Conservation (phyloP, 2,113 vertebrate genomes). For the Myanophis thanlyinensis region DNA sequence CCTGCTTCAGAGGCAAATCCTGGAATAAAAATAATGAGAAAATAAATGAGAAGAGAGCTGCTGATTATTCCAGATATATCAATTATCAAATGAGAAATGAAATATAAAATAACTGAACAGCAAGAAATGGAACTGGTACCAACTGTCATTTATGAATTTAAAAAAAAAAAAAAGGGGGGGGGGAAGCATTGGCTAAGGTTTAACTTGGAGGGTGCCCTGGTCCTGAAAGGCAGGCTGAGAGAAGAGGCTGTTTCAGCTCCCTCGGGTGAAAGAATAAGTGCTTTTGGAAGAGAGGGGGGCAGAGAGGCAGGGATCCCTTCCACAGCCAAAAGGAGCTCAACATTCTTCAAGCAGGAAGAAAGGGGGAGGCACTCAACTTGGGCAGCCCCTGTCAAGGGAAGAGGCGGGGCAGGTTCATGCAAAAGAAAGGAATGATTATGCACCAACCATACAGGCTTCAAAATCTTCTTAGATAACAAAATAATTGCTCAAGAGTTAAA, state of each 20-base stretch:
- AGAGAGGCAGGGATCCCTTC: not conserved
- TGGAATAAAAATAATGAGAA: slow-evolving; percentile 97
- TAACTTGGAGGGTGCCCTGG: not conserved
- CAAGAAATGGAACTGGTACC: slow-evolving; percentile 81
- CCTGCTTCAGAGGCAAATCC: slow-evolving; percentile 99
- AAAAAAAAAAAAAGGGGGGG: too few species aligned
- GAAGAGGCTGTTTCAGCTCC: slow-evolving; percentile 16
- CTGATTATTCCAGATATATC: slow-evolving; percentile 86
- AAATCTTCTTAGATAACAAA: not conserved
- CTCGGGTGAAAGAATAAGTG: not conserved
- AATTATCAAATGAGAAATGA: slow-evolving; percentile 81
- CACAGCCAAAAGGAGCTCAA: not conserved
- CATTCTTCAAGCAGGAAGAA: not conserved
- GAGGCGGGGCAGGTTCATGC: not conserved
- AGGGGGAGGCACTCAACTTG: too few species aligned
- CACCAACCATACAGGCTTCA: not conserved
- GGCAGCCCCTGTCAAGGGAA: not conserved
- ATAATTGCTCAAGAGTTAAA: not conserved
- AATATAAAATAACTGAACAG: slow-evolving; percentile 72
- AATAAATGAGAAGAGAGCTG: slow-evolving; percentile 98
- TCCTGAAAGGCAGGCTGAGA: not conserved
- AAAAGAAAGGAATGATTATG: not conserved
- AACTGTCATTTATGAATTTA: slow-evolving; percentile 33
- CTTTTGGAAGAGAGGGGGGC: too few species aligned
- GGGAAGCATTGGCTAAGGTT: slow-evolving; percentile 31